Percentiles rank a stretch among this genome's conserved stretches.
Evolutionary conservation across 2,113 vertebrate species (phyloP).

Genomic region (Prinia subflava): DNA sequence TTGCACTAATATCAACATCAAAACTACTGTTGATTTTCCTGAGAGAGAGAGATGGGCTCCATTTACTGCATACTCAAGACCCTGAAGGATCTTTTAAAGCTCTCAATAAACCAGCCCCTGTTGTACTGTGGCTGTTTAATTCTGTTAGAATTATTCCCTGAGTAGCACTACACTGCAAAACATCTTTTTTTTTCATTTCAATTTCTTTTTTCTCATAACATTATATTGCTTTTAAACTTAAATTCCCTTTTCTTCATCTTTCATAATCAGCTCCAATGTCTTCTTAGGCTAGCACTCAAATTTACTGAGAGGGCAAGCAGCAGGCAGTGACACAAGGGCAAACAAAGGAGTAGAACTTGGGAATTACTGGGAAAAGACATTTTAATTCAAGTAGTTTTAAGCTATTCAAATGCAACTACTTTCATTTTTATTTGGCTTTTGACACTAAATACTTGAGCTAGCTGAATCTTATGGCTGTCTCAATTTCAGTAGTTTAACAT

Average conservation of each 20-base stretch:
- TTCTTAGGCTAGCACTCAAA: not conserved
- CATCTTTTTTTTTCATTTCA: not conserved
- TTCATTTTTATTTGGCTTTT: not conserved
- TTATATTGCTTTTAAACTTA: slow-evolving; percentile 27
- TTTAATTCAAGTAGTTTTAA: not conserved
- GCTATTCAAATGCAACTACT: not conserved
- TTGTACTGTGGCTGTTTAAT: slow-evolving; percentile 14
- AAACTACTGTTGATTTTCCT: not conserved
- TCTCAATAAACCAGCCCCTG: not conserved
- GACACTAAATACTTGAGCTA: not conserved
- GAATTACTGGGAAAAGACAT: not conserved
- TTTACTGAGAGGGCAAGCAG: not conserved
- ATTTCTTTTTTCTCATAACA: slow-evolving; percentile 19
- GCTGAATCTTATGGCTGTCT: not conserved
- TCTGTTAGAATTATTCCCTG: slow-evolving; percentile 21
- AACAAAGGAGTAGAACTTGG: not conserved
- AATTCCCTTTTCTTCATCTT: slow-evolving; percentile 16
- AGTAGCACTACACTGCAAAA: not conserved
- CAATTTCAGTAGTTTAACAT: not conserved
- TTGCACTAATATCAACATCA: not conserved
- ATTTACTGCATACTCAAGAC: not conserved
- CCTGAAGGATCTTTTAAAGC: slow-evolving; percentile 1
- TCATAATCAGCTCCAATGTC: not conserved
- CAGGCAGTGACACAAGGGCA: not conserved
- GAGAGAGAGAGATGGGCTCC: not conserved